Percentiles rank a stretch among this genome's conserved stretches.
These are phyloP conservation scores for Macrophya alboannulata DNA, from an alignment of 2,888 invertebrate species.

Conservation along the genomic window DNA sequence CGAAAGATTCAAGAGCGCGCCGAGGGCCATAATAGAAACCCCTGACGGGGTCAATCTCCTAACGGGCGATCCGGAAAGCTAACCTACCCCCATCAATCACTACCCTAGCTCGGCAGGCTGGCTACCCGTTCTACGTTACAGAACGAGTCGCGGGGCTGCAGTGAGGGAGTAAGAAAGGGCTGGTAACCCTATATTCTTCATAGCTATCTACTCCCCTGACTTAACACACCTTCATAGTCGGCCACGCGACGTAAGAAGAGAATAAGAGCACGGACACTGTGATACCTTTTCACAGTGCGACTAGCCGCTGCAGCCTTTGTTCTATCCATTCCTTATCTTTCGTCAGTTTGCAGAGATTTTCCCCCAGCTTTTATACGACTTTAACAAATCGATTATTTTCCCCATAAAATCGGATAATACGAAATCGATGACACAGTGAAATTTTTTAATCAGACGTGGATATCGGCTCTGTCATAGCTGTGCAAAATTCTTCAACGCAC, in stretches of 20 bases:
- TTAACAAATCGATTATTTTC: neutral
- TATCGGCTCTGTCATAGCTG: neutral
- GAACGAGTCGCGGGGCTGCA: slow-evolving; percentile 16
- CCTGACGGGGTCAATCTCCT: slow-evolving; percentile 74
- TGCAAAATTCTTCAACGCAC: neutral
- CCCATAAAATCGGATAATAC: neutral
- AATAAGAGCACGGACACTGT: slow-evolving; percentile 2
- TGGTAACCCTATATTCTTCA: slow-evolving; percentile 45
- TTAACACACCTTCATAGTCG: slow-evolving; percentile 47
- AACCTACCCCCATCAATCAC: slow-evolving; percentile 70
- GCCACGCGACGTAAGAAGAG: slow-evolving; percentile 17
- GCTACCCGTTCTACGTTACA: slow-evolving; percentile 37
- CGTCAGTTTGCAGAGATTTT: neutral
- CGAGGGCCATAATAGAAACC: slow-evolving; percentile 72
- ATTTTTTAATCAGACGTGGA: neutral
- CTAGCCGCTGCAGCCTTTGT: slow-evolving; percentile 1
- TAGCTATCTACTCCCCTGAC: slow-evolving; percentile 51
- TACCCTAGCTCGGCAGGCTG: slow-evolving; percentile 41
- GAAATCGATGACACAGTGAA: neutral
- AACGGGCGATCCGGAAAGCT: slow-evolving; percentile 70
- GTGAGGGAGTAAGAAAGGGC: slow-evolving; percentile 34
- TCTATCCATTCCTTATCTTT: slow-evolving; percentile 32
- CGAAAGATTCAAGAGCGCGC: slow-evolving; percentile 58
- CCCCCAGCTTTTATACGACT: neutral
- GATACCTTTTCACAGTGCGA: neutral